Conservation (phyloP, 1,140 invertebrate species). For the Sipha flava region DNA sequence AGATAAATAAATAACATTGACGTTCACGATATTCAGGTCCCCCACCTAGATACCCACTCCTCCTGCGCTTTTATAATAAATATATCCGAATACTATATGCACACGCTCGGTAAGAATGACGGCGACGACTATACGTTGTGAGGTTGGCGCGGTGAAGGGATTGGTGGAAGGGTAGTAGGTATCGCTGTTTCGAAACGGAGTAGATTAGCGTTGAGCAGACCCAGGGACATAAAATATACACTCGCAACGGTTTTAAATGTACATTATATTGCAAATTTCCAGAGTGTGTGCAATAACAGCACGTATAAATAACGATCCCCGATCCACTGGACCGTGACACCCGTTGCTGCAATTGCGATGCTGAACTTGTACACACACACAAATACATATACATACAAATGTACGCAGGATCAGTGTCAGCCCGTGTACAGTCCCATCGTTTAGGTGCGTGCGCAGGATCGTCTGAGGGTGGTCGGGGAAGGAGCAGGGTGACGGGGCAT, state of each 20-base stretch:
- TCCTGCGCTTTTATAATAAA: too few relatives aligned
- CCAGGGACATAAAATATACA: too few relatives aligned
- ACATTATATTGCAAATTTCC: not conserved
- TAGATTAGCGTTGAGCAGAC: not conserved
- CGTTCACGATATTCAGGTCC: too few relatives aligned
- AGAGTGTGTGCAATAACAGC: not conserved
- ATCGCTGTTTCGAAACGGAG: not conserved
- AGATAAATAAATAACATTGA: too few relatives aligned
- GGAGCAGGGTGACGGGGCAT: not conserved
- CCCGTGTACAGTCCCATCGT: not conserved
- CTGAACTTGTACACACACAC: not conserved
- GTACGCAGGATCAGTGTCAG: not conserved
- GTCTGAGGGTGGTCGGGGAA: not conserved
- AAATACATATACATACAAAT: not conserved
- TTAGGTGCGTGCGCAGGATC: not conserved
- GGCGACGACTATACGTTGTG: not conserved
- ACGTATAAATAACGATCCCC: slow-evolving; percentile 19
- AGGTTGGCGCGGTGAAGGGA: not conserved
- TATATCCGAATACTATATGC: too few relatives aligned
- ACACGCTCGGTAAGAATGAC: not conserved
- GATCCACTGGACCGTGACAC: not conserved
- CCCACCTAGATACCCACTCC: too few relatives aligned
- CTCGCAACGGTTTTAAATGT: not conserved
- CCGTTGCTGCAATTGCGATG: not conserved
- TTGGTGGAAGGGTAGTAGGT: not conserved